Evolutionary conservation across 64 coral and sea anemone species (phyloP), one percentile per base, ranked within the genome.

Genomic region (Montipora efflorescens): DNA sequence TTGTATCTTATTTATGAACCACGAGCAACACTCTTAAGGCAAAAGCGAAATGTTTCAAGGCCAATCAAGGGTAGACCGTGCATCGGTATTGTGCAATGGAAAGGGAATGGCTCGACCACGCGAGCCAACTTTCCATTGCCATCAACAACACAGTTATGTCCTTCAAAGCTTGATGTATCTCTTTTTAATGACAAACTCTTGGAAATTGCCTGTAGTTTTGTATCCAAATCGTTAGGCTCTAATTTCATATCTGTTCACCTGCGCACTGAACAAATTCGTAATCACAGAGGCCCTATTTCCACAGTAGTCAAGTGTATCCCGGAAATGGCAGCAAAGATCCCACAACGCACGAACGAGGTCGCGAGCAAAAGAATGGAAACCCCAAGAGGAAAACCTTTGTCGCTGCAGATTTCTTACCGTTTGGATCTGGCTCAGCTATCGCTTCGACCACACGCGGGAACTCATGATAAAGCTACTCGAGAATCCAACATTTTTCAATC

Each of bases 11-110:
- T 57, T 57, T 57, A 57, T 11, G 53, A 11, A 8, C 6, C 6
- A 57, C 7, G 11, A 57, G 11, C 4, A 57, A 57, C 53, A 57
- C 5, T 6, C 53, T 8, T 7, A 57, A 57, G 91, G 21, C 79
- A 87, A 70, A 88, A 87, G 11, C 93, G 94, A 62, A 84, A 95
- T 3, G 0, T 76, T 5, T 14, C 13, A 68, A 68, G 4, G 4
- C 12, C n/a, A n/a, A 36, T 95, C 23, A 91, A 87, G 74, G 79
- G 86, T 6, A 81, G 85, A 47, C 21, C 67, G 8, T 98, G 96
- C 82, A 80, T 98, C 67, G 96, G 96, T 4, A 91, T 98, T 57
- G 93, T 95, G 3, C 48, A 90, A 48, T 98, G 96, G 96, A 98
- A 90, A 81, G 96, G 96, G 44, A 90, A 73, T 4, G 96, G 90